Conservation (phyloP, 2,113 vertebrate genomes). For the Cyanoliseus patagonus region DNA sequence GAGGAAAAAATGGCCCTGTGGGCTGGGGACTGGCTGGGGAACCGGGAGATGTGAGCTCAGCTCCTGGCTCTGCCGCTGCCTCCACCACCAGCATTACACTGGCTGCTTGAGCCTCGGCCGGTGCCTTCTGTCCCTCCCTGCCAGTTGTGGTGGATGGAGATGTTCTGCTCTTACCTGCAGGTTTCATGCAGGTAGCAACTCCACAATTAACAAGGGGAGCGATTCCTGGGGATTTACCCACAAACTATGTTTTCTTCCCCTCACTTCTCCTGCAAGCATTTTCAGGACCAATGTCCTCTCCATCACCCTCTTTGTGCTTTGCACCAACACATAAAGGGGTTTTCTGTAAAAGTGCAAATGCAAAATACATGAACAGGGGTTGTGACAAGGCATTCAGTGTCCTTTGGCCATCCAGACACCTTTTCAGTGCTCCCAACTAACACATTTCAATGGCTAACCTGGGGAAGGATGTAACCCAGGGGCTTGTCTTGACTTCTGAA, state of each 20-base stretch:
- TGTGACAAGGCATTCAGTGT: not conserved
- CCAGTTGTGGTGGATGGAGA: not conserved
- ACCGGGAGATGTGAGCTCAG: slow-evolving; percentile 66
- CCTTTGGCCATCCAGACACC: not conserved
- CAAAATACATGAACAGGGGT: fast-evolving
- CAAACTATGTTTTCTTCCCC: not conserved
- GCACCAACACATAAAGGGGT: fast-evolving
- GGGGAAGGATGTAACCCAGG: not conserved
- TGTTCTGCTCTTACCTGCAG: not conserved
- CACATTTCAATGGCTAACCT: fast-evolving
- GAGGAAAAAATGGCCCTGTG: slow-evolving; percentile 68
- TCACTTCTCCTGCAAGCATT: fast-evolving
- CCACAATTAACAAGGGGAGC: fast-evolving
- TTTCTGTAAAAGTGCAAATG: not conserved
- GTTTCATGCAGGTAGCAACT: fast-evolving
- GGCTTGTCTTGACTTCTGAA: not conserved
- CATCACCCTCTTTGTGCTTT: fast-evolving
- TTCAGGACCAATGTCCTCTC: not conserved
- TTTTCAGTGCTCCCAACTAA: not conserved
- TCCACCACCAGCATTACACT: not conserved
- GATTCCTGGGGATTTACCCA: not conserved
- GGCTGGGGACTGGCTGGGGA: slow-evolving; percentile 55
- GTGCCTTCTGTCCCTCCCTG: not conserved
- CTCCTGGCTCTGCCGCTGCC: slow-evolving; percentile 24
- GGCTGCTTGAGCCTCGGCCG: not conserved